Evolutionary conservation across 2,113 vertebrate species (phyloP), one percentile per base, ranked within the genome.

Genomic region (Myiagra hebetior): DNA sequence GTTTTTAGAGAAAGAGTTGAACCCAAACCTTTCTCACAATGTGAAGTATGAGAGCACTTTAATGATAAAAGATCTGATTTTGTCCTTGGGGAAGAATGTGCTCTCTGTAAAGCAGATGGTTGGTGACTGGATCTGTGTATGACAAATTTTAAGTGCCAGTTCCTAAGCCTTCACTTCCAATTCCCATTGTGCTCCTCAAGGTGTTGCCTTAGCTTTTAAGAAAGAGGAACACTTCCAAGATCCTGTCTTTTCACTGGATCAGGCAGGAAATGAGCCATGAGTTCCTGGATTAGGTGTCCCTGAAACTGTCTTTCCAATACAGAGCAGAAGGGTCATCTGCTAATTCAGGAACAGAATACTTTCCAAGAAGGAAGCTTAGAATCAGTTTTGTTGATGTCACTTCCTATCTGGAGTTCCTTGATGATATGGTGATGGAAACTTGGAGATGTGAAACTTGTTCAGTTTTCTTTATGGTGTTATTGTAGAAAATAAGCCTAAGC

Each of bases 21-120:
- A 0, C 3, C 1, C 39, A 73, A 2, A 0, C 2, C n/a, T 76
- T 62, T 53, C 17, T 82, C 15, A 28, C 13, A 39, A 3, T 18
- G 31, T 64, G 33, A 93, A 68, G 16, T 49, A 22, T 16, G 21
- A 49, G 23, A 57, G 15, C 5, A 6, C 17, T 52, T 75, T 10
- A 68, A 19, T 7, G 27, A 33, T 26, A 30, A 60, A 60, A 73
- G 46, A 70, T 42, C 49, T 79, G 42, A 2, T 85, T 85, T 93
- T 75, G 62, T 72, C 49, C 57, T 63, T 59, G 65, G 55, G 64
- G 18, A 72, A 64, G 20, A 74, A 80, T 8, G 14, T 17, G 21
- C 37, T 35, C 17, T 9, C 4, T 64, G 15, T 37, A 53, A 49
- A 84, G 81, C 33, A 63, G 69, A 33, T 7, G 10, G 39, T 11